These are phyloP conservation scores for Apaloderma vittatum DNA, from an alignment of 2,113 vertebrate species.

Conservation along the genomic window DNA sequence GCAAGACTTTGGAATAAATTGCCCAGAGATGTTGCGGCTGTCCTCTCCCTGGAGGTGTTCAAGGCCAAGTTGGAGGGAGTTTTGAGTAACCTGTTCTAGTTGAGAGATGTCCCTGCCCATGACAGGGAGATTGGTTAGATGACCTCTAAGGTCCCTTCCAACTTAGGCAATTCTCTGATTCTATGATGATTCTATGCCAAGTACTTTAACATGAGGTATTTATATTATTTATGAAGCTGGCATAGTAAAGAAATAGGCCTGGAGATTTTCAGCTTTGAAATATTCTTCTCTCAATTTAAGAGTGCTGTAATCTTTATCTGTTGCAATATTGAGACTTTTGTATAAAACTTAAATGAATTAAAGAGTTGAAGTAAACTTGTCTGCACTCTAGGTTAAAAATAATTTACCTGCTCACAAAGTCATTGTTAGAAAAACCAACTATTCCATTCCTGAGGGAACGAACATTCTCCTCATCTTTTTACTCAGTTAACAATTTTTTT, in stretches of 20 bases:
- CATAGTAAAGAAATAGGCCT: background rate
- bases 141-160: too few relatives aligned
- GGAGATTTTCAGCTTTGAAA: background rate
- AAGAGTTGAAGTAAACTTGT: background rate
- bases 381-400: background rate
- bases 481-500: background rate
- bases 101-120: too few relatives aligned
- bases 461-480: background rate
- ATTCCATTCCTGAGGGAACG: background rate
- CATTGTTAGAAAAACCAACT: background rate
- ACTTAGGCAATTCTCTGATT: too few relatives aligned
- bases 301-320: background rate
- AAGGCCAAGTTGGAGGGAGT: too few relatives aligned
- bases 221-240: background rate
- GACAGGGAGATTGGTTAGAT: too few relatives aligned
- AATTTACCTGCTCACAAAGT: background rate
- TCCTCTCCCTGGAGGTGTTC: too few relatives aligned
- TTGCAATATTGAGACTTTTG: background rate
- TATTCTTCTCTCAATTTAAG: background rate
- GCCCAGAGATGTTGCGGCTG: too few relatives aligned
- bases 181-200: background rate
- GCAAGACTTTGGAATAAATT: too few relatives aligned
- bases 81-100: too few relatives aligned
- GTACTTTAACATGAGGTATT: background rate
- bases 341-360: background rate